Evolutionary conservation across 2,113 vertebrate species (phyloP).

Genomic region (Tauraco erythrolophus): DNA sequence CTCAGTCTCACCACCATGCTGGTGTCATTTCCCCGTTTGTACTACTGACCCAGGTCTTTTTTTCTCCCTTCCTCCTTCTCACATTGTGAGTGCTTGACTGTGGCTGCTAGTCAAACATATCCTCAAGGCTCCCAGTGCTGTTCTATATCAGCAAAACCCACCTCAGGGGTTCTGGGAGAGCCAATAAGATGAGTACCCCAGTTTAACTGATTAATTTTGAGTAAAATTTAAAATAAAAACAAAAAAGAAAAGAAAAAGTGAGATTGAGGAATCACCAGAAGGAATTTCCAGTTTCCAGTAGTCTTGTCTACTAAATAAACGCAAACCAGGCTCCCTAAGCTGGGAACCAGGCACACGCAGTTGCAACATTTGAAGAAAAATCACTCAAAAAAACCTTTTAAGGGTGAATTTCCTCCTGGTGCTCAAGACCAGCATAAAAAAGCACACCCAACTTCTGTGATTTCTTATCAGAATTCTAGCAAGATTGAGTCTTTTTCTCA

Average conservation of each 20-base stretch:
- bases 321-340: not conserved
- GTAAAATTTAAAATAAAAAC: not conserved
- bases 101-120: not conserved
- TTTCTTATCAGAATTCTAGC: not conserved
- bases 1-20: constrained; percentile 15
- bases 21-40: constrained; percentile 13
- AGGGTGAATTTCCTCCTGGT: not conserved
- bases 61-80: not conserved
- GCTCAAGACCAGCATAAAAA: not conserved
- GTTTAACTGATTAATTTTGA: not conserved
- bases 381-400: not conserved
- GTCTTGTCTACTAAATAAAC: not conserved
- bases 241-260: not conserved
- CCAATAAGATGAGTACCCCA: not conserved
- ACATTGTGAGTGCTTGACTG: not conserved
- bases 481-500: not conserved
- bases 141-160: not conserved
- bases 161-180: not conserved
- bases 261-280: not conserved
- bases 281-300: not conserved
- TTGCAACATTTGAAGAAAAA: not conserved
- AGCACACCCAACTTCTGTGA: not conserved
- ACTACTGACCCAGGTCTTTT: constrained; percentile 13
- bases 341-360: not conserved
- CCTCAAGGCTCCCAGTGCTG: not conserved